These are phyloP conservation scores for Aphidius colemani DNA, from an alignment of 2,888 invertebrate genomes.

Conservation along the genomic window DNA sequence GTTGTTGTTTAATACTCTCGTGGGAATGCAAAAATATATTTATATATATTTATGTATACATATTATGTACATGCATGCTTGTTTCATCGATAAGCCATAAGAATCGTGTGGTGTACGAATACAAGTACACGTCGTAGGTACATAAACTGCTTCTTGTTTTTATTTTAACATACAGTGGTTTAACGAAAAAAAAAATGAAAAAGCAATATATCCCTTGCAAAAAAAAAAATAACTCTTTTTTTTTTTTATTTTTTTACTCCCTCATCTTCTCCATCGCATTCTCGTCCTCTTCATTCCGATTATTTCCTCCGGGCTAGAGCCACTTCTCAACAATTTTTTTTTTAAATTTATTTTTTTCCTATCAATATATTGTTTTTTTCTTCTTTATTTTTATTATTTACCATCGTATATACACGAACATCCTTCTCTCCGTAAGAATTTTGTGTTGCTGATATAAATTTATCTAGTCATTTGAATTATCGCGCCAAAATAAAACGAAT, in stretches of 20 bases:
- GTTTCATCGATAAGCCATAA: too few relatives aligned
- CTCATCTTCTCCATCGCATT: not conserved
- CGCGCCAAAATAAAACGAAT: not conserved
- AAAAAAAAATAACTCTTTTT: not conserved
- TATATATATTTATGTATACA: conserved; percentile 12
- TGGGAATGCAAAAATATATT: too few relatives aligned
- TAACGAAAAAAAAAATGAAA: not conserved
- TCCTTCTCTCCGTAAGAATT: too few relatives aligned
- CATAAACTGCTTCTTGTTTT: not conserved
- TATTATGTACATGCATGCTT: not conserved
- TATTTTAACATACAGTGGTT: not conserved
- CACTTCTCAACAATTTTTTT: not conserved
- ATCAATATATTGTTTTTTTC: not conserved
- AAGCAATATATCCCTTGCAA: not conserved
- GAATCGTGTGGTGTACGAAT: not conserved
- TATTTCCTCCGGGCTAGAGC: not conserved
- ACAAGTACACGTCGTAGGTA: conserved; percentile 15
- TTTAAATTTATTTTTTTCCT: not conserved
- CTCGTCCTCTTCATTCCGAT: not conserved
- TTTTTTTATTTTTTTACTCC: conserved; percentile 2
- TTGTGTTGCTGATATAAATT: too few relatives aligned
- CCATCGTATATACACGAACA: too few relatives aligned
- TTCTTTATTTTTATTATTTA: too few relatives aligned
- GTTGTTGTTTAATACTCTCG: too few relatives aligned
- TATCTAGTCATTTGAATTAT: too few relatives aligned